Conservation (phyloP, 2,888 invertebrate species). For the Cosmorhoe ocellata region DNA sequence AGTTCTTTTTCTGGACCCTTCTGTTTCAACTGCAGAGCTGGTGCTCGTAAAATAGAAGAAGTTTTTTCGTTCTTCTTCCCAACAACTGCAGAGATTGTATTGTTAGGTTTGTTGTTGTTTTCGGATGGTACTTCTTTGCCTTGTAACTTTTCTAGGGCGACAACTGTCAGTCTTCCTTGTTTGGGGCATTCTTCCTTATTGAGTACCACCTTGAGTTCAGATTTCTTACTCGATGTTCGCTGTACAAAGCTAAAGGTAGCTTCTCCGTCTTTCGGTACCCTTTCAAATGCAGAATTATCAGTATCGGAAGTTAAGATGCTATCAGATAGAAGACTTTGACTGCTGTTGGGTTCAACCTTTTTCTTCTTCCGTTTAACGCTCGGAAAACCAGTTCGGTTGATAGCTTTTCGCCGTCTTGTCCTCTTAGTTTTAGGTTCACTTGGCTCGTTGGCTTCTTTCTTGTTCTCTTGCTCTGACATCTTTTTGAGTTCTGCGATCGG, state of each 20-base stretch:
- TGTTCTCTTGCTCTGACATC: slow-evolving; percentile 52
- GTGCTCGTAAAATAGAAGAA: slow-evolving; percentile 70
- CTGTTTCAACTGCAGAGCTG: slow-evolving; percentile 70
- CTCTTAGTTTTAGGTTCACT: slow-evolving; percentile 67
- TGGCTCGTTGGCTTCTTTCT: slow-evolving; percentile 49
- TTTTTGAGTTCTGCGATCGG: slow-evolving; percentile 57
- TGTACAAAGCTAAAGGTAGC: slow-evolving; percentile 85
- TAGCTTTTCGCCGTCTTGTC: slow-evolving; percentile 87
- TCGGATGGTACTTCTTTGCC: slow-evolving; percentile 63
- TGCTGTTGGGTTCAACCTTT: slow-evolving; percentile 68
- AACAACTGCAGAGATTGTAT: slow-evolving; percentile 36
- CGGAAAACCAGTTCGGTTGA: slow-evolving; percentile 94
- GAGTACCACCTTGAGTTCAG: slow-evolving; percentile 74
- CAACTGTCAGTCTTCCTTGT: slow-evolving; percentile 82
- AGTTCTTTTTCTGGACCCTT: slow-evolving; percentile 67
- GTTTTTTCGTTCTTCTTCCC: slow-evolving; percentile 55
- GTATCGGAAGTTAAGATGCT: slow-evolving; percentile 69
- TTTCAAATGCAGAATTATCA: slow-evolving; percentile 82
- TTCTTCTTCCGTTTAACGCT: slow-evolving; percentile 92
- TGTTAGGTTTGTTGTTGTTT: slow-evolving; percentile 48
- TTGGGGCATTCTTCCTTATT: slow-evolving; percentile 78
- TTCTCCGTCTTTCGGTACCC: slow-evolving; percentile 87
- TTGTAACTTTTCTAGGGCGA: slow-evolving; percentile 84
- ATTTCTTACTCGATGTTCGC: slow-evolving; percentile 76
- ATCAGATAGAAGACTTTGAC: slow-evolving; percentile 54